Evolutionary conservation across 2,797 vertebrate genomes (phyloP).

Genomic region (Pangasius larnaudii): DNA sequence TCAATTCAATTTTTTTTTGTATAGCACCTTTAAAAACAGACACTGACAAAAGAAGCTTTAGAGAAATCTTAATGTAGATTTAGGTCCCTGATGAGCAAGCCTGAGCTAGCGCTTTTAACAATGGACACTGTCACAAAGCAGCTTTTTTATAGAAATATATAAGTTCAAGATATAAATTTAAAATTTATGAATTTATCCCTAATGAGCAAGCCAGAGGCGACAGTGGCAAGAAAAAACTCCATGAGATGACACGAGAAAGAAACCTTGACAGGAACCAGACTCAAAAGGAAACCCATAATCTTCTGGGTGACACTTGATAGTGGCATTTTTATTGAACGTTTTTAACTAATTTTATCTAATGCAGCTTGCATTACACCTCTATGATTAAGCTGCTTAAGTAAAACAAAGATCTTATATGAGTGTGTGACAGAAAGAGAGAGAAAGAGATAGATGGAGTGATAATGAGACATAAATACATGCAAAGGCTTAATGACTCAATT

Average conservation of each 20-base stretch:
- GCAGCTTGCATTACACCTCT: neutral
- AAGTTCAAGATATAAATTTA: too few species aligned
- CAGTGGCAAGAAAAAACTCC: neutral
- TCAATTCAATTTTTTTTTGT: neutral
- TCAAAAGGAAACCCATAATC: neutral
- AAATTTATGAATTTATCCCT: too few species aligned
- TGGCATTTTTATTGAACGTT: neutral
- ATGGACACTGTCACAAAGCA: too few species aligned
- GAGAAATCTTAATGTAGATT: neutral
- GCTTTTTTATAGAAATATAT: too few species aligned
- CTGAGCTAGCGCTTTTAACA: too few species aligned
- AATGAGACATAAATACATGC: neutral
- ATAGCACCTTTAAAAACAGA: neutral
- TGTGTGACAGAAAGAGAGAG: neutral
- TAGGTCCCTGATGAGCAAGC: neutral
- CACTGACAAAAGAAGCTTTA: neutral
- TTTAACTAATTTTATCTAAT: neutral
- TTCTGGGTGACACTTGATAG: neutral
- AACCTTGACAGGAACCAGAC: neutral
- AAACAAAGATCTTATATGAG: neutral
- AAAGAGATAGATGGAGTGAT: neutral
- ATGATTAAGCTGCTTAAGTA: neutral
- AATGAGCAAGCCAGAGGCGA: neutral
- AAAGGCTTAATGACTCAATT: neutral
- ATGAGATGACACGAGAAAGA: neutral